Conservation (phyloP, 2,888 invertebrate genomes). For the Tenthredo notha region DNA sequence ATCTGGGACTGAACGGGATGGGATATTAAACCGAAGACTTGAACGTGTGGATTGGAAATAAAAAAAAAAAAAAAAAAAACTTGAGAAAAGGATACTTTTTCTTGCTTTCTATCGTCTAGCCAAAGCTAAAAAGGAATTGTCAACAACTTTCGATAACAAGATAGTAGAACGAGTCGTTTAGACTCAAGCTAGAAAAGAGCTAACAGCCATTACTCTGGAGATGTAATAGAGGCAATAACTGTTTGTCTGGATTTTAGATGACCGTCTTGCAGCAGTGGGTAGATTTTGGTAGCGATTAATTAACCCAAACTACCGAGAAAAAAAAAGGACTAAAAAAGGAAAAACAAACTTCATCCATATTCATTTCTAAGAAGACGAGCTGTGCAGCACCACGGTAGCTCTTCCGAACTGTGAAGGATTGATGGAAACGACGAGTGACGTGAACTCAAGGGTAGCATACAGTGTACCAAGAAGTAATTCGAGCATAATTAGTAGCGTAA, state of each 20-base stretch:
- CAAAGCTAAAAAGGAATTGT: neutral
- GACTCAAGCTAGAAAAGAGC: neutral
- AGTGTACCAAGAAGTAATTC: conserved; percentile 15
- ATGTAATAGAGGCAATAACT: neutral
- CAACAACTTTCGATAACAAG: conserved; percentile 8
- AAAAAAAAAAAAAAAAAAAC: neutral
- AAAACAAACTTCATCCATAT: neutral
- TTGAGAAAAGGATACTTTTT: neutral
- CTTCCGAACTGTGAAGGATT: neutral
- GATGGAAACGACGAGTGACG: conserved; percentile 30
- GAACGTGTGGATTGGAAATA: neutral
- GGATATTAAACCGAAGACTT: no score
- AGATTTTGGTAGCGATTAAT: neutral
- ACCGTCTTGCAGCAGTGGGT: neutral
- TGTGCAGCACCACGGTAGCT: neutral
- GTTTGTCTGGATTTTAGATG: neutral
- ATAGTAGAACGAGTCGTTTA: neutral
- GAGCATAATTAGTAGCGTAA: conserved; percentile 32
- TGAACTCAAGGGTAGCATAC: neutral
- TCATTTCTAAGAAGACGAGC: neutral
- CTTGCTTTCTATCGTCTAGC: no score
- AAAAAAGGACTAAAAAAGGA: neutral
- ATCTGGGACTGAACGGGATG: no score
- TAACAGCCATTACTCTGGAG: neutral
- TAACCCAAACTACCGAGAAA: neutral